Evolutionary conservation across 2,888 invertebrate genomes (phyloP).

Genomic region (Branchipolynoe longqiensis): DNA sequence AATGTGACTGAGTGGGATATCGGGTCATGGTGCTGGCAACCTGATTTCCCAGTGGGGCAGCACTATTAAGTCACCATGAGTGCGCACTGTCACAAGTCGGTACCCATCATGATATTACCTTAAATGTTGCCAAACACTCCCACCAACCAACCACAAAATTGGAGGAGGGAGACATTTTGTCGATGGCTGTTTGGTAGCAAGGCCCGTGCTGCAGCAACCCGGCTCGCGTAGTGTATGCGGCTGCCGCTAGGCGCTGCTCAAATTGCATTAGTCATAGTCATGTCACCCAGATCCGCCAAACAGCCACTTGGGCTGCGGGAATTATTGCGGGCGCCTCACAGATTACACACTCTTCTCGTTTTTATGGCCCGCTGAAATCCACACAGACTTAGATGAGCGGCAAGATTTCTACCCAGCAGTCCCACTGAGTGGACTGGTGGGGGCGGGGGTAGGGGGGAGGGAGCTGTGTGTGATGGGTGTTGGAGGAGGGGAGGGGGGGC

Average conservation of each 20-base stretch:
- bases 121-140: too few species aligned
- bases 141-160: too few species aligned
- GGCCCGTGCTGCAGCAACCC: background rate
- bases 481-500: background rate
- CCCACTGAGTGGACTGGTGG: background rate
- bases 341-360: conserved; percentile 14
- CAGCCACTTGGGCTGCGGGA: conserved; percentile 5
- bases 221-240: background rate
- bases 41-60: too few species aligned
- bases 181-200: too few species aligned
- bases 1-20: too few species aligned
- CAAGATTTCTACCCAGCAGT: conserved; percentile 18
- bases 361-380: conserved; percentile 8
- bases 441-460: background rate
- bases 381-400: conserved; percentile 45
- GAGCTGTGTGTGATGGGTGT: background rate
- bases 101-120: too few species aligned
- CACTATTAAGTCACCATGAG: too few species aligned
- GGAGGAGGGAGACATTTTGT: too few species aligned
- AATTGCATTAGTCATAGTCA: conserved; percentile 47
- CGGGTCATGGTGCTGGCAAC: too few species aligned
- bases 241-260: background rate
- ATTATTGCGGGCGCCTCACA: conserved; percentile 34
- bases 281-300: conserved; percentile 30
- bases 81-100: too few species aligned